Percentiles rank a stretch among this genome's conserved stretches.
These are phyloP conservation scores for Pipistrellus kuhlii DNA, from an alignment of 2,797 vertebrate species.

Conservation along the genomic window DNA sequence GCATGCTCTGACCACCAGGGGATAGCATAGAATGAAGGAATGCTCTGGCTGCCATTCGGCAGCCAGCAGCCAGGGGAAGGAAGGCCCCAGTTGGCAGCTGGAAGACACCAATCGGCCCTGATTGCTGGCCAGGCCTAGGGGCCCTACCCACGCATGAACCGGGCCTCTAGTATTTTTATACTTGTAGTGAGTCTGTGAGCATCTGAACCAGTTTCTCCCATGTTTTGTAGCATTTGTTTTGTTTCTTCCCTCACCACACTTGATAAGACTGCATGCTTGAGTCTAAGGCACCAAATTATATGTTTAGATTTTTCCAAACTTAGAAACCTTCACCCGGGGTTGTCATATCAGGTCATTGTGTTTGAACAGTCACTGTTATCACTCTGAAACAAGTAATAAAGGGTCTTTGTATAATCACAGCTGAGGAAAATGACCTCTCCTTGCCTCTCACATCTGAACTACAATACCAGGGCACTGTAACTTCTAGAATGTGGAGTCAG, in stretches of 20 bases:
- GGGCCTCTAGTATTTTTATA: not conserved
- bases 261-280: not conserved
- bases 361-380: not conserved
- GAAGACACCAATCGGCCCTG: no score
- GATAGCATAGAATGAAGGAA: no score
- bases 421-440: slow-evolving; percentile 1
- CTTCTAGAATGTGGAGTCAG: not conserved
- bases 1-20: no score
- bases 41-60: no score
- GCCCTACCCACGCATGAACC: no score
- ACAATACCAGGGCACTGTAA: not conserved
- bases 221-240: not conserved
- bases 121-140: no score
- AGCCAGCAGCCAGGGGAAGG: no score
- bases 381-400: slow-evolving; percentile 1
- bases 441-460: not conserved
- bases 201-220: not conserved
- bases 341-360: not conserved
- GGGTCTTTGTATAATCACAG: not conserved
- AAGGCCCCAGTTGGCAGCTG: no score
- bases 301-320: slow-evolving; percentile 13
- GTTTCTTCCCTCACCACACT: not conserved
- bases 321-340: not conserved
- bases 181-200: not conserved
- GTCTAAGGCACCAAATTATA: not conserved